These are phyloP conservation scores for Apostichopus leukothele DNA, from an alignment of 53 echinoderm and acorn worm species.

Conservation along the genomic window DNA sequence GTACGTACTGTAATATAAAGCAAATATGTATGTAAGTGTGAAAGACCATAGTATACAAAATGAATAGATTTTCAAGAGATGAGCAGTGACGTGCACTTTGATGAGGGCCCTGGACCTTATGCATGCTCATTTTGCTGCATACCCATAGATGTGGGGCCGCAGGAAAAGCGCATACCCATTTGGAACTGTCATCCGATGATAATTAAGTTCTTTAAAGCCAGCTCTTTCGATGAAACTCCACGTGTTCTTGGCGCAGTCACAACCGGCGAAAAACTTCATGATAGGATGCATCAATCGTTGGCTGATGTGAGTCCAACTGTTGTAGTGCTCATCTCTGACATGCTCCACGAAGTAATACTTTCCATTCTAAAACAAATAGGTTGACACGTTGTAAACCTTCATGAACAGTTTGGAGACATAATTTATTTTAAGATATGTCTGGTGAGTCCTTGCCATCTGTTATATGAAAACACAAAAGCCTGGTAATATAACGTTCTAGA, in stretches of 20 bases:
- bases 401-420: too few species aligned
- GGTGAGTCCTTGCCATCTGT: too few species aligned
- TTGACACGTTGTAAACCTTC: too few species aligned
- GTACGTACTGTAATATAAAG: too few species aligned
- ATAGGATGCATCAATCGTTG: conserved; percentile 35
- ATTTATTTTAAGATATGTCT: too few species aligned
- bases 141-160: conserved; percentile 9
- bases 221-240: conserved; percentile 27
- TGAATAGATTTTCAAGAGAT: too few species aligned
- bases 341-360: conserved; percentile 25
- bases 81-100: too few species aligned
- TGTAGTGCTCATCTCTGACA: conserved; percentile 19
- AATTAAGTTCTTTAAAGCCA: conserved; percentile 15
- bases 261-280: conserved; percentile 1
- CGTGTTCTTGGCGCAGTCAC: neutral
- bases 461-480: too few species aligned
- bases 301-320: conserved; percentile 36
- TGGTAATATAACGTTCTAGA: too few species aligned
- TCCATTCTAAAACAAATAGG: conserved; percentile 15
- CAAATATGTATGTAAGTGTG: too few species aligned
- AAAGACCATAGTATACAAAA: too few species aligned
- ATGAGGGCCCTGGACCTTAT: too few species aligned
- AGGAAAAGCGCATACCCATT: conserved; percentile 5
- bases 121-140: conserved; percentile 11
- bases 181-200: neutral